These are phyloP conservation scores for Trichosurus vulpecula DNA, from an alignment of 2,797 vertebrate genomes.

Conservation along the genomic window DNA sequence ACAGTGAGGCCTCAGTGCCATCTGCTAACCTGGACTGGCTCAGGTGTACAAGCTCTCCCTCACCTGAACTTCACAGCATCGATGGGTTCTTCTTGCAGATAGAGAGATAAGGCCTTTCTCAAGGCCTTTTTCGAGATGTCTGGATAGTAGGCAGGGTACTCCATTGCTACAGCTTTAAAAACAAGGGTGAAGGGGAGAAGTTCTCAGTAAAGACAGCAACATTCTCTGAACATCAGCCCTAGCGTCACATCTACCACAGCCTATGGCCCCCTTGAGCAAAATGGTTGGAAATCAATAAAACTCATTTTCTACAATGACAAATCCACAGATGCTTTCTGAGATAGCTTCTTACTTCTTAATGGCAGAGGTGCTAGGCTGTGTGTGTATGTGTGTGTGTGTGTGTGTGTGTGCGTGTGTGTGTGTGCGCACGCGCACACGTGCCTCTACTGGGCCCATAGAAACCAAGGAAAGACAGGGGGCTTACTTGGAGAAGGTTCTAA, in stretches of 20 bases:
- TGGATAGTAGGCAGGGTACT: conserved; percentile 91
- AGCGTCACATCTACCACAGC: not conserved
- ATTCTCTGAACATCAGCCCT: not conserved
- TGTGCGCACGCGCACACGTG: too few relatives aligned
- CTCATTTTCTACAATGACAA: conserved; percentile 34
- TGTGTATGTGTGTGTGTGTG: not conserved
- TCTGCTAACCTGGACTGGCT: conserved; percentile 1
- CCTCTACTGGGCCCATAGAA: not conserved
- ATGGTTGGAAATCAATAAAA: conserved; percentile 7
- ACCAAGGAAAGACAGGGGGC: conserved; percentile 38
- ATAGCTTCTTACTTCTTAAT: conserved; percentile 30
- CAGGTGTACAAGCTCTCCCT: conserved; percentile 53
- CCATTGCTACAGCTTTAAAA: conserved; percentile 91
- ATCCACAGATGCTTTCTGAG: conserved; percentile 33
- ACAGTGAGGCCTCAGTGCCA: not conserved
- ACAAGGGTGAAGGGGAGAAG: conserved; percentile 60
- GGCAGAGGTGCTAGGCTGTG: not conserved
- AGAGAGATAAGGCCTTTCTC: conserved; percentile 88
- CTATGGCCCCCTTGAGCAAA: conserved; percentile 51
- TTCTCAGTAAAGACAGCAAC: not conserved
- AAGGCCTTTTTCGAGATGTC: conserved; percentile 91
- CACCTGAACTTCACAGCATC: conserved; percentile 90
- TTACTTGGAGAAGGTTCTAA: conserved; percentile 40
- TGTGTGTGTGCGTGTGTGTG: too few relatives aligned
- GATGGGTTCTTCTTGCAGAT: conserved; percentile 85